Conservation (phyloP, 2,797 vertebrate genomes). For the Balearica regulorum region DNA sequence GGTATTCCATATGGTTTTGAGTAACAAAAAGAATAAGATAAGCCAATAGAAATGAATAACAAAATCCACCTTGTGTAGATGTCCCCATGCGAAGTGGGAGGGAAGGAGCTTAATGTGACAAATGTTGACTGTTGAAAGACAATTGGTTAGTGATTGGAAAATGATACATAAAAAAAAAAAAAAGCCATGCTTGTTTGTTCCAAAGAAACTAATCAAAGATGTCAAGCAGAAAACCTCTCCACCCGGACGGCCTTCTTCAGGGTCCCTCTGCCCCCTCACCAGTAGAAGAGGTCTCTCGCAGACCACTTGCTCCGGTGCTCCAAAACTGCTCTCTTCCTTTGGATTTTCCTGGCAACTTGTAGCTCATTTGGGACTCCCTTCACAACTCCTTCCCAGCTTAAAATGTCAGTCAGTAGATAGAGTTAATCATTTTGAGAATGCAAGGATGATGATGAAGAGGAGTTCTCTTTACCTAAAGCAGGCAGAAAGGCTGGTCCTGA, state of each 20-base stretch:
- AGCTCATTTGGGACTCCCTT: neutral
- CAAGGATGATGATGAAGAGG: neutral
- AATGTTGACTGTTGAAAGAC: neutral
- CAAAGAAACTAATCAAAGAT: neutral
- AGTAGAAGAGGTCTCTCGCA: neutral
- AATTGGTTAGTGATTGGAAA: neutral
- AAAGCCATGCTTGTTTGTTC: neutral
- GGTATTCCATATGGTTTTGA: neutral
- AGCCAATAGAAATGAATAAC: neutral
- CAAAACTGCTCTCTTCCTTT: neutral
- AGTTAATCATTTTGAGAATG: neutral
- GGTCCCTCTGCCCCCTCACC: neutral
- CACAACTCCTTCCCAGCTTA: neutral
- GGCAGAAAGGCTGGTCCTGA: neutral
- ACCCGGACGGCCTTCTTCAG: neutral
- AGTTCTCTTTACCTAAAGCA: neutral
- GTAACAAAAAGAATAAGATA: neutral
- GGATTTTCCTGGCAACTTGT: neutral
- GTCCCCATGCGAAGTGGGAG: neutral
- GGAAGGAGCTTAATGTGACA: neutral
- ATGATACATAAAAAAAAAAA: neutral
- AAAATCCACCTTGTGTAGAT: neutral
- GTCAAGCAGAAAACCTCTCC: neutral
- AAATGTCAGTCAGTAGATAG: neutral
- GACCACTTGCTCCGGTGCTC: accelerated